Evolutionary conservation across 2,888 invertebrate genomes (phyloP).

Genomic region (Empis stercorea): DNA sequence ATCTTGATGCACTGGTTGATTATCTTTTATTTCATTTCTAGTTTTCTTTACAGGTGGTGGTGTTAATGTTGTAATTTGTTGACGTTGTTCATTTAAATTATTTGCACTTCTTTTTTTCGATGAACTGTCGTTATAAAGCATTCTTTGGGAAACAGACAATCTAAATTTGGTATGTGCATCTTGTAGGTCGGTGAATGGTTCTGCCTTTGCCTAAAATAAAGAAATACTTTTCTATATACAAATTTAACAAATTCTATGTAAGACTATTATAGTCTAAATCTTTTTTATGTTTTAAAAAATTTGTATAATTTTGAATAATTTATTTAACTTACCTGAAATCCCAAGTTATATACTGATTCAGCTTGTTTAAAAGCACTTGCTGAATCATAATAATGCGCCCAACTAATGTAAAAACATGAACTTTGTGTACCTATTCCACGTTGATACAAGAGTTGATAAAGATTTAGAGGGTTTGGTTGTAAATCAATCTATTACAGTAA

Average conservation of each 20-base stretch:
- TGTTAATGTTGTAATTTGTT: conserved; percentile 55
- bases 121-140: conserved; percentile 49
- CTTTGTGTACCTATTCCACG: conserved; percentile 70
- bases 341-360: conserved; percentile 68
- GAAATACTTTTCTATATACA: neutral
- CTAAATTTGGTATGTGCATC: conserved; percentile 66
- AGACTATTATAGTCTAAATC: too few relatives aligned
- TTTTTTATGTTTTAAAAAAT: too few relatives aligned
- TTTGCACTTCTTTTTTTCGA: conserved; percentile 43
- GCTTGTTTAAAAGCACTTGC: conserved; percentile 72
- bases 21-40: neutral
- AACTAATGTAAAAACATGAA: conserved; percentile 74
- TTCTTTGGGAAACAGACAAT: conserved; percentile 52
- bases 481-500: conserved; percentile 64
- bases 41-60: neutral
- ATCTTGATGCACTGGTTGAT: neutral
- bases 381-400: conserved; percentile 80
- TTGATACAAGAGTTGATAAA: conserved; percentile 70
- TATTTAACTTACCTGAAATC: conserved; percentile 40
- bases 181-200: conserved; percentile 64
- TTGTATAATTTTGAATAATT: too few relatives aligned
- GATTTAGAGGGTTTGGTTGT: conserved; percentile 60
- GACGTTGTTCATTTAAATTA: conserved; percentile 51
- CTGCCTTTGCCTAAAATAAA: conserved; percentile 53
- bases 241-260: neutral